A percentile compares a stretch with the other conserved stretches of the same genome.
Evolutionary conservation across 2,797 vertebrate species (phyloP).

Genomic region (Ctenochaetus hawaiiensis): DNA sequence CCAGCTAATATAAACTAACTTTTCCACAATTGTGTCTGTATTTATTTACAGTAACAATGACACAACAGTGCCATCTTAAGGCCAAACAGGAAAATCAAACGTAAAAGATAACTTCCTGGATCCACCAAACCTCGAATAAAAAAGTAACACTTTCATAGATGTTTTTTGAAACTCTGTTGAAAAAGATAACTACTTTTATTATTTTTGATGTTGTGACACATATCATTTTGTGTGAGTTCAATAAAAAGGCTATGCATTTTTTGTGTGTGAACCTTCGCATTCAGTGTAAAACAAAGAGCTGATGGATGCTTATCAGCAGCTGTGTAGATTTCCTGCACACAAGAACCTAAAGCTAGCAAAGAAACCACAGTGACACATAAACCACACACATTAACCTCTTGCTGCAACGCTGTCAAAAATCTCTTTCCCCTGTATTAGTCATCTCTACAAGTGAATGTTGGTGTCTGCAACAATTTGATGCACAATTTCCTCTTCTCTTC

Average conservation of each 20-base stretch:
- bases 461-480: constrained; percentile 27
- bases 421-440: constrained; percentile 3
- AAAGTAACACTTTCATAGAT: neutral
- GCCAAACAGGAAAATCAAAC: neutral
- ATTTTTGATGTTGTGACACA: neutral
- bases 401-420: constrained; percentile 7
- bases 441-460: constrained; percentile 20
- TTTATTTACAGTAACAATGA: neutral
- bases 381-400: neutral
- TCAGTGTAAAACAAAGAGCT: constrained; percentile 13
- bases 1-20: neutral
- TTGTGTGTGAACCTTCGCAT: neutral
- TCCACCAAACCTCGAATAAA: neutral
- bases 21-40: neutral
- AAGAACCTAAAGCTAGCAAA: neutral
- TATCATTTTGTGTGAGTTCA: too few species aligned
- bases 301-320: neutral
- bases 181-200: too few species aligned
- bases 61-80: neutral
- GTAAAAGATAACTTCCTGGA: neutral
- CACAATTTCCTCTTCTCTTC: constrained; percentile 46
- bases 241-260: neutral
- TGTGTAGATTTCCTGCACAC: constrained; percentile 1
- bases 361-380: neutral
- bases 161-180: neutral